phyloP scores from a whole-genome alignment of 2,113 vertebrate genomes.

The Corythoichthys haematopterus region DNA sequence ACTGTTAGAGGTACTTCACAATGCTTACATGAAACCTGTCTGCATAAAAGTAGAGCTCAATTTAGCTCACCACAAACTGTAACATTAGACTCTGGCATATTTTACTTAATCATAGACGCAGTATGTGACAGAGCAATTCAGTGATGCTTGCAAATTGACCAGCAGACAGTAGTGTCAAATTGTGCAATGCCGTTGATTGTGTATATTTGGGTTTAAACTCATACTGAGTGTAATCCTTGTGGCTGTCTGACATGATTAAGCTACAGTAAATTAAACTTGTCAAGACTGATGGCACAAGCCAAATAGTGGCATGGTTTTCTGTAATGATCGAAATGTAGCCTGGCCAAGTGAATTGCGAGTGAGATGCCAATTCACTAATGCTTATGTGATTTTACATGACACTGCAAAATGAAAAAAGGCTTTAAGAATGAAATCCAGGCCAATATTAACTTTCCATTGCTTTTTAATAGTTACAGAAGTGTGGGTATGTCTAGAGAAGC shows the following conservation, averaged over 20 bases:
- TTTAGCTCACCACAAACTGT: not conserved
- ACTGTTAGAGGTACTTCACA: slow-evolving; percentile 77
- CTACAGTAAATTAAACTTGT: not conserved
- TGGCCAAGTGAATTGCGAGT: not conserved
- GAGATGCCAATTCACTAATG: not conserved
- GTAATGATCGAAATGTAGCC: not conserved
- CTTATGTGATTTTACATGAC: not conserved
- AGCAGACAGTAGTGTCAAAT: no score
- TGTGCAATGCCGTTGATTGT: not conserved
- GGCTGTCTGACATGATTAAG: not conserved
- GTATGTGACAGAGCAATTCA: not conserved
- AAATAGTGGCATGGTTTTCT: not conserved
- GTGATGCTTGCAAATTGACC: not conserved
- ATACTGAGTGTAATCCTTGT: not conserved
- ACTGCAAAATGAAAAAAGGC: not conserved
- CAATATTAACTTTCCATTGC: not conserved
- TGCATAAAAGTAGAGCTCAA: not conserved
- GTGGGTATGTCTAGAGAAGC: not conserved
- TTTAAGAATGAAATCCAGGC: not conserved
- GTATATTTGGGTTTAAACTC: not conserved
- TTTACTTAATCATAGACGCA: not conserved
- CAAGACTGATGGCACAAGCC: not conserved
- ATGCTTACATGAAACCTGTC: not conserved
- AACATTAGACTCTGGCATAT: not conserved
- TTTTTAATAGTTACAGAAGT: not conserved